A percentile compares a stretch with the other conserved stretches of the same genome.
These are phyloP conservation scores for Corythucha ciliata DNA, from an alignment of 2,888 invertebrate species.

Conservation along the genomic window DNA sequence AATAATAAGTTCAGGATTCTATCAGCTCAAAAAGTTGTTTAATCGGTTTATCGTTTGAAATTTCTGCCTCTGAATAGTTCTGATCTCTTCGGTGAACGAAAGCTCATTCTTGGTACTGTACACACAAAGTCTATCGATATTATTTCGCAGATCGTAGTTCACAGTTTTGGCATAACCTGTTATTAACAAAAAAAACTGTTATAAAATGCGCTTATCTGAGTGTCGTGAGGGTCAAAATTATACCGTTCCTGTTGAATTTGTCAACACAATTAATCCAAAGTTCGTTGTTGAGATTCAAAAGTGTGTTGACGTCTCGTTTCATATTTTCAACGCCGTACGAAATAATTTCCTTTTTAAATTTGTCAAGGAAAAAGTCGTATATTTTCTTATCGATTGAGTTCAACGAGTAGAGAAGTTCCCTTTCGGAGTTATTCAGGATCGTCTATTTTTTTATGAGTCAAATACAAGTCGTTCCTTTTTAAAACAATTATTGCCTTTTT, in stretches of 20 bases:
- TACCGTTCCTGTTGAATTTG: constrained; percentile 29
- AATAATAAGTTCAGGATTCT: too few species aligned
- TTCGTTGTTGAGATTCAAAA: constrained; percentile 28
- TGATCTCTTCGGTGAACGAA: constrained; percentile 30
- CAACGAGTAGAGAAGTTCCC: constrained; percentile 16
- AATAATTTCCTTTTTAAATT: constrained; percentile 29
- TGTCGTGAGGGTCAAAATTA: constrained; percentile 28
- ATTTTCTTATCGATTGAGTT: constrained; percentile 31
- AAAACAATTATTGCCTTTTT: too few species aligned
- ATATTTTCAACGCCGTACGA: constrained; percentile 31
- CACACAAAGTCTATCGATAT: constrained; percentile 27
- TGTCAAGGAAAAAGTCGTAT: constrained; percentile 31
- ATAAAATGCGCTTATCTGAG: too few species aligned
- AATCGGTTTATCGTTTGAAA: too few species aligned
- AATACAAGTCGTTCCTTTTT: too few species aligned
- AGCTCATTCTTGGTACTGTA: constrained; percentile 31
- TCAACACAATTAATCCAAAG: constrained; percentile 28
- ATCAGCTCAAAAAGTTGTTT: too few species aligned
- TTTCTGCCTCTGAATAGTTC: constrained; percentile 26
- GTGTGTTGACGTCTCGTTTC: constrained; percentile 26
- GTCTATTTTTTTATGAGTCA: constrained; percentile 20
- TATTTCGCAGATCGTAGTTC: constrained; percentile 28
- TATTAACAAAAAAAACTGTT: too few species aligned
- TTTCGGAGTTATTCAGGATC: constrained; percentile 22
- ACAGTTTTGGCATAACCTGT: constrained; percentile 30